Evolutionary conservation across 2,888 invertebrate species (phyloP).

Genomic region (Sisyra terminalis): DNA sequence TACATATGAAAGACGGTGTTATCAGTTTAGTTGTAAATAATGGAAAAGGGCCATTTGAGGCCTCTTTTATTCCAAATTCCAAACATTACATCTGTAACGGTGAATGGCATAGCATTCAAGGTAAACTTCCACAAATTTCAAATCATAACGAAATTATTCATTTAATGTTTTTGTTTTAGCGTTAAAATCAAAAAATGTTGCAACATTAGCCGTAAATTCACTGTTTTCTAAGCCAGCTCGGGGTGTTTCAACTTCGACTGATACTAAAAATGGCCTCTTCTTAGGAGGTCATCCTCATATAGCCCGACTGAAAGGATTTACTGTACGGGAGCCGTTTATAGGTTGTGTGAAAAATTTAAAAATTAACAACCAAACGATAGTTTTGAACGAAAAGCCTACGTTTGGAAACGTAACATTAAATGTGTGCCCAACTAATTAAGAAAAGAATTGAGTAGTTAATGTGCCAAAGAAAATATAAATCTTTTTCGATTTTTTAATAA

Average conservation of each 20-base stretch:
- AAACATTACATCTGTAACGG: slow-evolving; percentile 78
- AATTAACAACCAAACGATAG: no score
- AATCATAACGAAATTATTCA: not conserved
- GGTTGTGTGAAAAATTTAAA: no score
- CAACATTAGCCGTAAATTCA: slow-evolving; percentile 75
- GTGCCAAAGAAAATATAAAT: no score
- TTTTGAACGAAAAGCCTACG: no score
- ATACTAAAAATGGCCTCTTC: slow-evolving; percentile 73
- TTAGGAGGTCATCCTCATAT: slow-evolving; percentile 71
- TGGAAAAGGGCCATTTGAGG: slow-evolving; percentile 62
- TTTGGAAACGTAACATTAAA: no score
- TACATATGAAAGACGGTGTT: slow-evolving; percentile 77
- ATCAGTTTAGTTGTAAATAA: slow-evolving; percentile 72
- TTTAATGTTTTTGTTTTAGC: slow-evolving; percentile 29
- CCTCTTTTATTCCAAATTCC: slow-evolving; percentile 48
- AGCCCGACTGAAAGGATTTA: slow-evolving; percentile 40
- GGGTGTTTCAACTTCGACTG: slow-evolving; percentile 44
- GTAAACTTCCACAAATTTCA: slow-evolving; percentile 26
- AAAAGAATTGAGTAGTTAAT: no score
- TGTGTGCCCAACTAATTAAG: no score
- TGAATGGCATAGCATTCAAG: slow-evolving; percentile 79
- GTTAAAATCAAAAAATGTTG: slow-evolving; percentile 79
- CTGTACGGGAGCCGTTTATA: no score
- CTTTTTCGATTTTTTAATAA: no score
- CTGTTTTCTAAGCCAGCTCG: slow-evolving; percentile 58